These are phyloP conservation scores for Periphyllus acericola DNA, from an alignment of 2,888 invertebrate species.

Conservation along the genomic window DNA sequence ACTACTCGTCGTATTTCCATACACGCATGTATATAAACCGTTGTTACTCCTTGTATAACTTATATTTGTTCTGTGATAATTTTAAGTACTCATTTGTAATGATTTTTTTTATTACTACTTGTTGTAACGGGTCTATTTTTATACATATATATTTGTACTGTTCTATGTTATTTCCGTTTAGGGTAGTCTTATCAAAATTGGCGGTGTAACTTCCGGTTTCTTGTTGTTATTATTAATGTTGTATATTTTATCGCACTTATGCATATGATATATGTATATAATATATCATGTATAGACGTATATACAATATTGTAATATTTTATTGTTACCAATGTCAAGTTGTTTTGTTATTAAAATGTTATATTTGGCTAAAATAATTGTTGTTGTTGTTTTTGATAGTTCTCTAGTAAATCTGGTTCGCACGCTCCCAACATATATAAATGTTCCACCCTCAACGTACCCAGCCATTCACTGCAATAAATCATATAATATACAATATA, in stretches of 20 bases:
- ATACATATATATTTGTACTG: constrained; percentile 25
- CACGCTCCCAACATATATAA: not conserved
- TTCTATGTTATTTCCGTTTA: constrained; percentile 41
- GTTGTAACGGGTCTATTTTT: constrained; percentile 37
- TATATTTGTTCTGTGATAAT: constrained; percentile 59
- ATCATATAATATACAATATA: not conserved
- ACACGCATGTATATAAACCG: not conserved
- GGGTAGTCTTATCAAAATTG: constrained; percentile 57
- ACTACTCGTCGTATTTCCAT: not conserved
- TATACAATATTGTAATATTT: constrained; percentile 35
- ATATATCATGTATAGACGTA: not conserved
- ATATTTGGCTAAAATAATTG: constrained; percentile 28
- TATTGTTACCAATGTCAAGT: constrained; percentile 47
- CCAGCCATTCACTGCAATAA: not conserved
- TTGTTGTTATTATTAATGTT: constrained; percentile 42
- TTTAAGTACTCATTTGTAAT: constrained; percentile 48
- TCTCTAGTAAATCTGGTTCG: not conserved
- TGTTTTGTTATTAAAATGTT: constrained; percentile 56
- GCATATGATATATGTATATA: constrained; percentile 4
- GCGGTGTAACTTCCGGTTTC: constrained; percentile 56
- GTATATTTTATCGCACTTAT: constrained; percentile 16
- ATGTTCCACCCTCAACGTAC: not conserved
- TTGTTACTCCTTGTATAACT: constrained; percentile 26
- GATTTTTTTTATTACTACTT: constrained; percentile 24
- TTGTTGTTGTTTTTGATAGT: constrained; percentile 16